A percentile compares a stretch with the other conserved stretches of the same genome.
These are phyloP conservation scores for Falco berigora DNA, from an alignment of 2,797 vertebrate species.

Conservation along the genomic window DNA sequence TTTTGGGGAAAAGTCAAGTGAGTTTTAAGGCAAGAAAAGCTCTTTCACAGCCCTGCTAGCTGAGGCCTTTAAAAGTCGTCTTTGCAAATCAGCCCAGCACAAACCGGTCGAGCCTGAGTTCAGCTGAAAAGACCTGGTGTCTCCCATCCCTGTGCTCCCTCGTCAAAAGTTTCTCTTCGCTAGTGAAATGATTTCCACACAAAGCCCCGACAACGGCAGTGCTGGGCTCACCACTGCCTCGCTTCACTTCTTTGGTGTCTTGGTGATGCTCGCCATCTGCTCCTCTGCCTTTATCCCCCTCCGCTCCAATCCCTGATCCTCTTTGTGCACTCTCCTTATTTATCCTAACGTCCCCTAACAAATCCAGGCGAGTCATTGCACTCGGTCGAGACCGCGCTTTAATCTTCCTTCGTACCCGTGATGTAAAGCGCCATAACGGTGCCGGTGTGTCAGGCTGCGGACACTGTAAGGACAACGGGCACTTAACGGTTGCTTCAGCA, in stretches of 20 bases:
- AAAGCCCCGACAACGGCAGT: neutral
- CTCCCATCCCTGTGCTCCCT: neutral
- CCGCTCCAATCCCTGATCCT: slow-evolving; percentile 41
- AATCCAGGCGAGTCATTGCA: neutral
- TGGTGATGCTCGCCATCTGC: slow-evolving; percentile 13
- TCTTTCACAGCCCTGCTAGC: neutral
- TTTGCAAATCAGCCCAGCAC: neutral
- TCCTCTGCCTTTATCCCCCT: slow-evolving; percentile 9
- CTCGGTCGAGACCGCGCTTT: accelerated
- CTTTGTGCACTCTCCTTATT: slow-evolving; percentile 15
- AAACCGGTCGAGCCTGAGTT: neutral
- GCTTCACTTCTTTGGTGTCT: neutral
- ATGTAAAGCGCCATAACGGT: neutral
- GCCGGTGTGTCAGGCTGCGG: neutral
- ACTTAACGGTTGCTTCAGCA: neutral
- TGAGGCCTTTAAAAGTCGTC: too few species aligned
- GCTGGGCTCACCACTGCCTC: neutral
- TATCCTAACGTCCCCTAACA: neutral
- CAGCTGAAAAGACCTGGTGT: neutral
- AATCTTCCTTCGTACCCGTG: neutral
- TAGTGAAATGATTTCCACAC: neutral
- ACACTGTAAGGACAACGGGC: neutral
- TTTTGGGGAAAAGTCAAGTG: neutral
- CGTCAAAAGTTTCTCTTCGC: neutral
- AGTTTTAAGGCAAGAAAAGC: neutral